These are phyloP conservation scores for Spizaetus ornatus DNA, from an alignment of 2,113 vertebrate genomes.

Conservation along the genomic window DNA sequence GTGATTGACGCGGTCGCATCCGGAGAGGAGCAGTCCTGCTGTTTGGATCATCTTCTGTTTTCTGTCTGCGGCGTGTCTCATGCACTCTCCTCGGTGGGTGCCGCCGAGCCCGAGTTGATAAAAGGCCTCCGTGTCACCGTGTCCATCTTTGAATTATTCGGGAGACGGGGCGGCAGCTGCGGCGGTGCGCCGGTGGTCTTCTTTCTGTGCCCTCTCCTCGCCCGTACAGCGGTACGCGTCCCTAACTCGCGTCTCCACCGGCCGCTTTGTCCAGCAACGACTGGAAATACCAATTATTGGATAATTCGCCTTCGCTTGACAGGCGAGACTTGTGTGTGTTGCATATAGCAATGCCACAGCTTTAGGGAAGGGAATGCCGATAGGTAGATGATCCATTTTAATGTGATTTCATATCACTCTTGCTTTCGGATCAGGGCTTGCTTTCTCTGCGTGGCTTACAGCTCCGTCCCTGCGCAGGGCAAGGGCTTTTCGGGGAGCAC, in stretches of 20 bases:
- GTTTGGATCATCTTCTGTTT: not conserved
- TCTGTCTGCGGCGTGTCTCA: constrained; percentile 5
- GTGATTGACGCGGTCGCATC: constrained; percentile 45
- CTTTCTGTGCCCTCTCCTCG: not conserved
- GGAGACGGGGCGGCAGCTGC: constrained; percentile 66
- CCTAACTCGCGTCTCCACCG: not conserved
- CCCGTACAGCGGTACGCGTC: accelerated
- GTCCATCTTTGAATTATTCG: constrained; percentile 66
- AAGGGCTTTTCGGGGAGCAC: not conserved
- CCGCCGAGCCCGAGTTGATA: constrained; percentile 14
- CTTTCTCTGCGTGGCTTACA: not conserved
- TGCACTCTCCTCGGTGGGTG: not conserved
- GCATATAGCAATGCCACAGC: not conserved
- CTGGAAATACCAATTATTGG: not conserved
- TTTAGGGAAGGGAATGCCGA: not conserved
- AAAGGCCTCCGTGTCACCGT: constrained; percentile 59
- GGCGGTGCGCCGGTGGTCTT: constrained; percentile 60
- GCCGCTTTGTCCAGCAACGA: not conserved
- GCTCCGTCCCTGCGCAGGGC: not conserved
- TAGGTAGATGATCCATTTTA: not conserved
- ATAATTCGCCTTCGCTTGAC: not conserved
- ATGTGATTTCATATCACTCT: not conserved
- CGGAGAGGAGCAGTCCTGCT: constrained; percentile 48
- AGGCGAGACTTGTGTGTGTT: not conserved
- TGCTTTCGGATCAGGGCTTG: not conserved